Base-by-base conservation (phyloP, 2,113 vertebrate species). In the Fregata magnificens region DNA sequence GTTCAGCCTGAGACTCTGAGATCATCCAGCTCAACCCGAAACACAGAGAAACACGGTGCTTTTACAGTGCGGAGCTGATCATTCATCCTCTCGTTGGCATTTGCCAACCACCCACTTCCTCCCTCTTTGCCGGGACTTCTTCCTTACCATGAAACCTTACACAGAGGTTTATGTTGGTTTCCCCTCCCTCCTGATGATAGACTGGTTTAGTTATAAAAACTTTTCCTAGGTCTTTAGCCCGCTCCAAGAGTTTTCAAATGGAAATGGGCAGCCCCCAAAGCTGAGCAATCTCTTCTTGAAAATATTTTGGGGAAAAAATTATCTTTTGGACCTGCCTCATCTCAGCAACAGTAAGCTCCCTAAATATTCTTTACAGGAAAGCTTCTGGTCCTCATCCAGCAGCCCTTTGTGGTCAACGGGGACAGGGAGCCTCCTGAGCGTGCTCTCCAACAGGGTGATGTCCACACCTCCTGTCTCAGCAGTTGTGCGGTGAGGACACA, bases 1-100 rank as follows among this genome's bases (percentile, higher is more conserved):
- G 3, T 28, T 59, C 44, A 18, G 20, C 16, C 13, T 58, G 66
- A 47, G 53, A 18, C 32, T n/a, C 49, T 2, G 25, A 62, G 15
- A 45, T 40, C 47, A 26, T 29, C 38, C 49, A n/a, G 7, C 55
- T 74, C 28, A 2, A n/a, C 42, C 38, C 13, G n/a, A 63, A 73
- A 69, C 24, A 42, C 5, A 4, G 42, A 85, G 53, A 58, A 94
- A 86, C 0, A 0, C 0, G 2, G 42, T 17, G 7, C 34, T 52
- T 15, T 53, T 11, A 14, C 32, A 28, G 65, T 0, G 9, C 32
- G 9, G n/a, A 31, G 22, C 2, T 42, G 13, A 18, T 36, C 29
- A 7, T 49, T 88, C 65, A 10, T 31, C 70, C 12, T 44, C 47
- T 10, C 6, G 0, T 7, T 3, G 4, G 11, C 10, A 10, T 31